Evolutionary conservation across 2,113 vertebrate genomes (phyloP), one percentile per base, ranked within the genome.

Genomic region (Nothobranchius furzeri): DNA sequence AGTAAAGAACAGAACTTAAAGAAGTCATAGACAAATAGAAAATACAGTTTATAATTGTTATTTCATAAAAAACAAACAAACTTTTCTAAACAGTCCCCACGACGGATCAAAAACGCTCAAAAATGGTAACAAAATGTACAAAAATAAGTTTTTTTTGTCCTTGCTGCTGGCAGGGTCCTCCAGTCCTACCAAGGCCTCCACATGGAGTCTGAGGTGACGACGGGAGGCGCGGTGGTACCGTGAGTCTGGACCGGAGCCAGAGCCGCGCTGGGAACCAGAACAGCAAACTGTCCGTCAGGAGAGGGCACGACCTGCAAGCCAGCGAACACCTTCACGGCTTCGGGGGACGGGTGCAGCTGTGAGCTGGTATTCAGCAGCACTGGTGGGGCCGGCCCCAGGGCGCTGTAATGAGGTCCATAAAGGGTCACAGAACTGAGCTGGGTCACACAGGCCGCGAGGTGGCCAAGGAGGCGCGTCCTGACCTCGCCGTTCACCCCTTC

Each of bases 141-240:
- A 80, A 82, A 84, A 77, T 68, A 37, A 15, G 45, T 58, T 50
- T 25, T 14, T 57, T 25, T 64, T 68, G 75, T 85, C 71, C 64
- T 36, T 53, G 57, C 10, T 13, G 9, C 49, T 14, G 30, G 24
- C 14, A 46, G 51, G 49, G 40, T 45, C 10, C 12, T 60, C 35
- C 24, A 50, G 7, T 73, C 78, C 94, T 94, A 96, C 97, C 97
- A 98, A 1, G 97, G 97, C 81, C 97, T 95, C 97, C 97, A 98
- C 83, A 98, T 94, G 0, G 95, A 96, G 89, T 98, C 96, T 0
- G 93, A 91, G 0, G 94, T 94, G 84, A 91, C 82, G 2, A 92
- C 89, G 3, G 92, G 92, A 10, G 91, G 92, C 1, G 78, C 87
- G 42, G 91, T 84, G 3, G 92, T 91, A 59, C 86, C 9, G 1